Base-by-base conservation (phyloP, 2,113 vertebrate species). In the Thomomys bottae region DNA sequence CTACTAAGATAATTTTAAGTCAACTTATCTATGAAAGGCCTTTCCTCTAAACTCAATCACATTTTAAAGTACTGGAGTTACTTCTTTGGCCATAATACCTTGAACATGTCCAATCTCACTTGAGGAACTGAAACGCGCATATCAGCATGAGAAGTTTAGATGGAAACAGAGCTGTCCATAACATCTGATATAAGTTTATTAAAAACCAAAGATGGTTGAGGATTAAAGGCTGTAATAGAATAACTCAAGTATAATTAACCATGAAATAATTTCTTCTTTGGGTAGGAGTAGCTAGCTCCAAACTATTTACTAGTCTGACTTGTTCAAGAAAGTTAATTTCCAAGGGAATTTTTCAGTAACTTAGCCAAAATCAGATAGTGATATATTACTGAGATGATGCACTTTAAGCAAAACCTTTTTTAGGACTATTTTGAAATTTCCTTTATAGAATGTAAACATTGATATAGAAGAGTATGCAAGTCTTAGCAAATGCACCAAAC, bases 271-370 rank as follows among this genome's bases (percentile, higher is more conserved):
- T 28, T 78, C 49, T 83, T n/a, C 15, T 87, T 9, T 45, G 42
- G 36, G 5, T 66, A 91, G 79, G 17, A 94, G 79, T 61, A 70
- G 42, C 45, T 77, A 77, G n/a, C 49, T 40, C 10, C 26, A 40
- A 81, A 64, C 57, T 32, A 68, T 80, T 59, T 64, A 80, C 26
- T 28, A 36, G 64, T 14, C 21, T 61, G 78, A 40, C 15, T 75
- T 38, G 20, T 34, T 64, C n/a, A 90, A 45, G 71, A 36, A 84
- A 63, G 10, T 70, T 54, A 18, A 2, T 66, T 87, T 75, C 28
- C 9, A 71, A n/a, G 30, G 32, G 4, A 76, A 28, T 94, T 87
- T 49, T 95, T 49, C 90, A 92, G 73, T 67, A 85, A 0, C 32
- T 70, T 63, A 64, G n/a, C 10, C 9, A 86, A 26, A 26, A 8